Evolutionary conservation across 2,113 vertebrate genomes (phyloP).

Genomic region (Myiopsitta monachus): DNA sequence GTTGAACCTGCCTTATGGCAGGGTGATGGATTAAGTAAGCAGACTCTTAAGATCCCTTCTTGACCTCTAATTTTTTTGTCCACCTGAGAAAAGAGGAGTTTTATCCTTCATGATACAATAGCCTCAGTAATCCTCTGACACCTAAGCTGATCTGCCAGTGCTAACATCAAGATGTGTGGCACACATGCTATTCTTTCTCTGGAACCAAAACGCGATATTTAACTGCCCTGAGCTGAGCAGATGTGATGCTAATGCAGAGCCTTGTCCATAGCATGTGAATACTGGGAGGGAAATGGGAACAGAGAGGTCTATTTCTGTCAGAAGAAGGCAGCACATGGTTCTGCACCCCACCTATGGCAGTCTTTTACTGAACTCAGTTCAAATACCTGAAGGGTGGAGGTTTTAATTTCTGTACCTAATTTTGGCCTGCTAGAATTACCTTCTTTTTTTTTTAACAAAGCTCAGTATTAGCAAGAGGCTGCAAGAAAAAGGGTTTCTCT

Average conservation of each 20-base stretch:
- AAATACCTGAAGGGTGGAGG: background rate
- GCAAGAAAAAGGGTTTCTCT: background rate
- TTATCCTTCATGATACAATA: background rate
- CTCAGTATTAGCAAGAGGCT: background rate
- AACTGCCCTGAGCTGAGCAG: background rate
- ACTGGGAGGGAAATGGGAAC: background rate
- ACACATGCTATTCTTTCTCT: background rate
- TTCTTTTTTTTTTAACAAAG: conserved; percentile 7
- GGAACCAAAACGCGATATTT: background rate
- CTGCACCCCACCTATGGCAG: background rate
- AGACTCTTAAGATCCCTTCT: background rate
- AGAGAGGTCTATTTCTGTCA: background rate
- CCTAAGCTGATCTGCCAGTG: background rate
- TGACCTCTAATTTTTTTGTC: background rate
- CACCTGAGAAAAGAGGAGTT: background rate
- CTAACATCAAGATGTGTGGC: background rate
- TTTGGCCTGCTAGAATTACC: background rate
- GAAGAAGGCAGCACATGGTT: background rate
- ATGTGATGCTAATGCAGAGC: background rate
- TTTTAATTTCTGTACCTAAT: background rate
- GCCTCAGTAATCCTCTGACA: background rate
- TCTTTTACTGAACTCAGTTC: background rate
- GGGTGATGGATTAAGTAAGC: background rate
- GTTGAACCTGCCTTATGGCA: background rate
- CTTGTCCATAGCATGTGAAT: background rate